Evolutionary conservation across 1,140 invertebrate species (phyloP), one percentile per base, ranked within the genome.

Genomic region (Cotesia glomerata): DNA sequence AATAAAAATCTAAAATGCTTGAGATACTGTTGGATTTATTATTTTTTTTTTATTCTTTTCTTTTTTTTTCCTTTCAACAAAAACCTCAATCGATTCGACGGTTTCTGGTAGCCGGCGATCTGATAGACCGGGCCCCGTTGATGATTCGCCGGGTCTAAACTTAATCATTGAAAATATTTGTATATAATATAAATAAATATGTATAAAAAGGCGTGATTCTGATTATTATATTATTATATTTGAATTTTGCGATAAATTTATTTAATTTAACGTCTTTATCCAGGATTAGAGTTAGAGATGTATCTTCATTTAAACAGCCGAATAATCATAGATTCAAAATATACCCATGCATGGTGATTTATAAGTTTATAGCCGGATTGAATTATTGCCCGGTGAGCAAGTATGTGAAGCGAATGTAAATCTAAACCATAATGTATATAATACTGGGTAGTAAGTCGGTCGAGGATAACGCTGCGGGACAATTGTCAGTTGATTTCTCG

Each of bases 391-490:
- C 7, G 7, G 14, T 54, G 63, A n/a, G 5, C 18, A 18, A 36
- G 32, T 18, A 14, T 32, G 65, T 67, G 39, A 45, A 45, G 45
- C 26, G 45, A 11, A 67, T 67, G 16, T 54, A 32, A 26, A 54
- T 52, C 14, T 67, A 18, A 45, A 36, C 5, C 5, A n/a, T 45
- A n/a, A 14, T 18, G 32, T 61, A 32, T 26, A 18, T 61, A 26
- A 61, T 26, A 35, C 26, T 26, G 26, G 26, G 13, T 51, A 7
- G 51, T 56, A 84, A 84, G 71, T 75, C 74, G 78, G 82, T 85
- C 82, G 81, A 81, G 81, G 82, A 82, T 79, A 77, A 39, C 34
- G 74, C 77, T 74, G 72, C 74, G 39, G 76, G 76, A 80, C 77
- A 80, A 80, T 78, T 72, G 70, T 69, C 71, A 69, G 77, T 78